Percentiles rank a stretch among this genome's conserved stretches.
Conservation (phyloP, 2,797 vertebrate genomes). For the Moxostoma hubbsi region DNA sequence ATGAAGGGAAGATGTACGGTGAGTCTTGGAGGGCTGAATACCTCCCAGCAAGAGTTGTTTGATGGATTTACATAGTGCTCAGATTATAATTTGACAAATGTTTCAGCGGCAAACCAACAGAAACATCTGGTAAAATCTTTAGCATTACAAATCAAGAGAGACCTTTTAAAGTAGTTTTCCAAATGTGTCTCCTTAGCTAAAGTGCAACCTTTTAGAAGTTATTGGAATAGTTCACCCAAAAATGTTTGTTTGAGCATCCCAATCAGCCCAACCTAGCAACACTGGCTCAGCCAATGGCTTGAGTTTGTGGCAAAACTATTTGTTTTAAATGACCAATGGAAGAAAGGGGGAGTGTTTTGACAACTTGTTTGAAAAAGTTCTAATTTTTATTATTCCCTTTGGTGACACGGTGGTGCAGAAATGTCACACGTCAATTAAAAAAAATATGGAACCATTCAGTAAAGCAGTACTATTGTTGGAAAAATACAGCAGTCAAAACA, state of each 20-base stretch:
- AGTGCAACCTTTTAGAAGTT: too few species aligned
- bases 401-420: too few species aligned
- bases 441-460: neutral
- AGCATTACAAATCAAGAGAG: conserved; percentile 1
- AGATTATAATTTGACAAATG: neutral
- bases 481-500: neutral
- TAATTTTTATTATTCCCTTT: too few species aligned
- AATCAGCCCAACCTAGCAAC: too few species aligned
- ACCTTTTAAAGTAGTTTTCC: neutral
- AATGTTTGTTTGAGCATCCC: too few species aligned
- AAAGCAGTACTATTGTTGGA: neutral
- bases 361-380: too few species aligned
- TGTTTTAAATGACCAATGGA: too few species aligned
- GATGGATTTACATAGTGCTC: neutral
- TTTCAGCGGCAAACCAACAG: neutral
- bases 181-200: neutral
- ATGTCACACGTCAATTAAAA: neutral
- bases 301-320: too few species aligned
- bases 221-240: too few species aligned
- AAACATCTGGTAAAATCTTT: neutral
- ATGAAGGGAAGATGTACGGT: conserved; percentile 98
- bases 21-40: conserved; percentile 62
- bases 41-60: neutral
- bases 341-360: too few species aligned
- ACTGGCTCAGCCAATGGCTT: too few species aligned